Evolutionary conservation across 92 coral and sea anemone genomes (phyloP), one percentile per base, ranked within the genome.

Genomic region (Hydrozoanthus gracilis): DNA sequence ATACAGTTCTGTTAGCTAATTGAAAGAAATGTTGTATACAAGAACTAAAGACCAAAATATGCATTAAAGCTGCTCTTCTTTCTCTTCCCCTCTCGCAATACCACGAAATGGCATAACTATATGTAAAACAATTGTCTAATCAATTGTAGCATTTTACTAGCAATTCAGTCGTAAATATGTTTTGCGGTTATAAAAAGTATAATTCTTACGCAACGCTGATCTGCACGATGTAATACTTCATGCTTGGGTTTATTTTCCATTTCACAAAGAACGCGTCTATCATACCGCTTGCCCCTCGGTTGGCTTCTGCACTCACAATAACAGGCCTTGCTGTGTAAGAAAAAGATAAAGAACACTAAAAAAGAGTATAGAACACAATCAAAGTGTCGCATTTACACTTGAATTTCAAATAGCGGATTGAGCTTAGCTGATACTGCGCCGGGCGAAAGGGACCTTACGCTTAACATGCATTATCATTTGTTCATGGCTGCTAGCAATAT

Each of bases 181-280:
- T 27, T 0, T 27, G 39, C 39, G 4, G 14, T 70, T 70, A 48
- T n/a, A 47, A 8, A 54, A 76, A 8, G 12, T 6, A 3, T 76
- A 1, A 27, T 27, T 27, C 82, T 16, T 77, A 77, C 82, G 58
- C 39, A 13, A 77, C 82, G 50, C 82, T 77, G 52, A 77, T 55
- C 51, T 77, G 56, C 82, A 77, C 82, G 27, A 77, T 77, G 82
- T 77, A 77, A 10, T 27, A 77, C 8, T 56, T 55, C 82, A 77
- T 77, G 82, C 58, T 56, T 2, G 82, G 82, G 17, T 77, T 77
- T 14, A 77, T 77, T 77, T 77, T 60, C 82, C 82, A 77, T 20
- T 77, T 77, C 16, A 77, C 67, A 44, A 77, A 45, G 8, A 77
- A 15, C 15, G 82, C 67, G 13, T 55, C 4, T 4, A 56, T 56